Percentiles rank a stretch among this genome's conserved stretches.
phyloP scores from a whole-genome alignment of 2,113 vertebrate species.

The Martes martes region DNA sequence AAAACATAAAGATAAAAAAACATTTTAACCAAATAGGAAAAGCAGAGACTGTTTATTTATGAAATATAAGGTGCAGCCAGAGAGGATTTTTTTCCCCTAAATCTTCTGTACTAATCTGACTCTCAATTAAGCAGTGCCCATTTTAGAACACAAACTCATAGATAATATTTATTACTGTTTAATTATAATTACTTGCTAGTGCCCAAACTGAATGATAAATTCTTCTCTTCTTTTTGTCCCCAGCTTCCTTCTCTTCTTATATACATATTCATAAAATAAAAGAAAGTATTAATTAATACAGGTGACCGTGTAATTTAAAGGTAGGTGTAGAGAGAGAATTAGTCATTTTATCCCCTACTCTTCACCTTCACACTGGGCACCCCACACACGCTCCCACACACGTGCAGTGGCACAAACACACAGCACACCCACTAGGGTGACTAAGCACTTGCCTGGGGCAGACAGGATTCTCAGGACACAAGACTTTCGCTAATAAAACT shows the following conservation, averaged over 20 bases:
- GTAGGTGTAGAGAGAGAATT: not conserved
- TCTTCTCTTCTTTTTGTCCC: not conserved
- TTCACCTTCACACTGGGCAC: not conserved
- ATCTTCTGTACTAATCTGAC: not conserved
- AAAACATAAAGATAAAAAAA: constrained; percentile 39
- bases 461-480: not conserved
- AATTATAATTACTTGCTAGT: constrained; percentile 15
- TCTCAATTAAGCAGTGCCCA: not conserved
- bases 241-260: not conserved
- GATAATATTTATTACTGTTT: not conserved
- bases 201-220: not conserved
- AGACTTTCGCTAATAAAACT: not conserved
- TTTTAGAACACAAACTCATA: not conserved
- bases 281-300: not conserved
- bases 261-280: not conserved
- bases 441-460: not conserved
- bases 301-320: not conserved
- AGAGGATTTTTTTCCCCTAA: not conserved
- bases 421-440: not conserved
- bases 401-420: not conserved
- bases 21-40: constrained; percentile 6
- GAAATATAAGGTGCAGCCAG: not conserved
- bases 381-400: not conserved
- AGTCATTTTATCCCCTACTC: not conserved
- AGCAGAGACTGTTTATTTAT: not conserved